A percentile compares a stretch with the other conserved stretches of the same genome.
phyloP scores from a whole-genome alignment of 2,888 invertebrate species.

The Rhaphigaster nebulosa region DNA sequence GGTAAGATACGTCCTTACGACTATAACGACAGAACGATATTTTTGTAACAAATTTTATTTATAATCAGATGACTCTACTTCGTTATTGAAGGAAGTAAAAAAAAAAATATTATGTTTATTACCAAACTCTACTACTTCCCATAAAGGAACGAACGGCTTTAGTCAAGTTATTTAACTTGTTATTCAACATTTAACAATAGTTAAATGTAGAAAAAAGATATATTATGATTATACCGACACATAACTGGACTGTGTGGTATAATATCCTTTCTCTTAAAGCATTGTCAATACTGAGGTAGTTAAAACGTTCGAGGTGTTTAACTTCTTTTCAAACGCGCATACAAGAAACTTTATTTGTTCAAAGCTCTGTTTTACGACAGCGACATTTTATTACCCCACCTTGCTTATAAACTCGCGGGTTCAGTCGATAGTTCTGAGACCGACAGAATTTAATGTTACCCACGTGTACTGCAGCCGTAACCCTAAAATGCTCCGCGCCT shows the following conservation, averaged over 20 bases:
- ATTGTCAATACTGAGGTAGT: not conserved
- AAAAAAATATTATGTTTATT: too few relatives aligned
- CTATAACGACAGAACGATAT: too few relatives aligned
- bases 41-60: too few relatives aligned
- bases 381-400: constrained; percentile 12
- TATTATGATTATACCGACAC: not conserved
- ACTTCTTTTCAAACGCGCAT: not conserved
- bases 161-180: too few relatives aligned
- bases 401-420: not conserved
- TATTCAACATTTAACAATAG: not conserved
- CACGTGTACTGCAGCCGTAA: not conserved
- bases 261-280: not conserved
- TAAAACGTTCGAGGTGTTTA: not conserved
- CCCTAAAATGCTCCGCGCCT: not conserved
- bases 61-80: too few relatives aligned
- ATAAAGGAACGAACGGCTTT: not conserved
- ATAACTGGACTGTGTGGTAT: not conserved
- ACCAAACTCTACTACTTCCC: not conserved
- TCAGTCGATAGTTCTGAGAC: not conserved
- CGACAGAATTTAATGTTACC: not conserved
- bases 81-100: too few relatives aligned
- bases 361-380: not conserved
- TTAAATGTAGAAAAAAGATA: too few relatives aligned
- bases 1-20: too few relatives aligned
- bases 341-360: constrained; percentile 1